These are phyloP conservation scores for Drosophila elegans DNA, from an alignment of 1,140 invertebrate species.

Conservation along the genomic window DNA sequence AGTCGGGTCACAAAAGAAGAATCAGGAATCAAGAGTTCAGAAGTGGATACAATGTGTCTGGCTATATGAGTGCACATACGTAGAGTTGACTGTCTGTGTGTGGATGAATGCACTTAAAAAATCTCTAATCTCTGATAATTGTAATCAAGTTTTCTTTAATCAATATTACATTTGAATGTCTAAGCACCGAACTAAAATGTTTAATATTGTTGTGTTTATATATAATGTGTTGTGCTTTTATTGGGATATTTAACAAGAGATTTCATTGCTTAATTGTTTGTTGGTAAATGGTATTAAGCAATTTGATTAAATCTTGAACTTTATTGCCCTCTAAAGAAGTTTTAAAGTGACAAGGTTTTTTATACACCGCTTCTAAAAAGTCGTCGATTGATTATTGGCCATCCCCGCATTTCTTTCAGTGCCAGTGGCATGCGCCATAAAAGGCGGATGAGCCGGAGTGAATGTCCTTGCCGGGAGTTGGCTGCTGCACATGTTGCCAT, in stretches of 20 bases:
- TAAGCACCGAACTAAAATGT: too few species aligned
- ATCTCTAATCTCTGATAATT: not conserved
- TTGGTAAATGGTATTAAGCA: too few species aligned
- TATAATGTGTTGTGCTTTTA: too few species aligned
- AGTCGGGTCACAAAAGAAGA: conserved; percentile 61
- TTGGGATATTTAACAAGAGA: too few species aligned
- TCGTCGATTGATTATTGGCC: not conserved
- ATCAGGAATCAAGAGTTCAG: conserved; percentile 68
- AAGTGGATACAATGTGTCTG: conserved; percentile 47
- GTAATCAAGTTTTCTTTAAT: too few species aligned
- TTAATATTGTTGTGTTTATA: too few species aligned
- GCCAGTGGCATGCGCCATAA: not conserved
- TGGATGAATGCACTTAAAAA: conserved; percentile 5
- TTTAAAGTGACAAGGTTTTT: too few species aligned
- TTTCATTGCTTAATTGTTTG: too few species aligned
- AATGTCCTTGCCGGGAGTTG: conserved; percentile 31
- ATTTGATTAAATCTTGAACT: too few species aligned
- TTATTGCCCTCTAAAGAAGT: too few species aligned
- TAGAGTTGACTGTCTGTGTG: conserved; percentile 12
- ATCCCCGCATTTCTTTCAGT: not conserved
- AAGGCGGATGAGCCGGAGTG: conserved; percentile 29
- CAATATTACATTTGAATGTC: too few species aligned
- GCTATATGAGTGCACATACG: conserved; percentile 19
- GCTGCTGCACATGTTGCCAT: conserved; percentile 58
- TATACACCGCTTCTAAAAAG: too few species aligned